Conservation (phyloP, 2,113 vertebrate species). For the Chionodraco myersi region DNA sequence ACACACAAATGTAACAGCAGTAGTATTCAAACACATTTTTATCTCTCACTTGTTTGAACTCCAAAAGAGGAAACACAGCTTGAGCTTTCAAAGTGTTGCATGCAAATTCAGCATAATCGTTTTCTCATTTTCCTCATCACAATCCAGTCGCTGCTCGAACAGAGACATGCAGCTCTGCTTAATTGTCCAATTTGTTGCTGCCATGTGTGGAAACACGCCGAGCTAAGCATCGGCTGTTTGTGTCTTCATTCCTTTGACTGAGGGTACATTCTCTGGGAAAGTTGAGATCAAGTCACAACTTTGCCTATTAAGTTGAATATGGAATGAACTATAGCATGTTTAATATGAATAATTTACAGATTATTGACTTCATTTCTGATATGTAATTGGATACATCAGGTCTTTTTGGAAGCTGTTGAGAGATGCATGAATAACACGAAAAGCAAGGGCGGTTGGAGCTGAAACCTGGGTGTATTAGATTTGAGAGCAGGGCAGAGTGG, state of each 20-base stretch:
- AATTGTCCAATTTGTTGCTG: conserved; percentile 50
- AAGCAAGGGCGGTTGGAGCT: not conserved
- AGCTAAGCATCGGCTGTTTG: conserved; percentile 23
- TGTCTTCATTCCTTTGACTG: conserved; percentile 7
- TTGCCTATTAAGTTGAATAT: not conserved
- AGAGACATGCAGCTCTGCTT: conserved; percentile 39
- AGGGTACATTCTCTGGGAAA: conserved; percentile 4
- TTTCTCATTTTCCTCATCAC: conserved; percentile 37
- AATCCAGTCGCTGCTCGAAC: conserved; percentile 37
- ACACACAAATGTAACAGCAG: conserved; percentile 35
- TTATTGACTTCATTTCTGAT: not conserved
- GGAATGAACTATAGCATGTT: not conserved
- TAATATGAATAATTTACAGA: too few species aligned
- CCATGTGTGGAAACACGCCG: conserved; percentile 33
- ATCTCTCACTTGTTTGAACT: conserved; percentile 54
- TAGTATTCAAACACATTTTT: conserved; percentile 41
- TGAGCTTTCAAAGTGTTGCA: conserved; percentile 42
- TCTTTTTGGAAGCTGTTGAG: not conserved
- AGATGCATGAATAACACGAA: not conserved
- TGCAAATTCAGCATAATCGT: conserved; percentile 41
- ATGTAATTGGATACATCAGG: not conserved
- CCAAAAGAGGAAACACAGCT: conserved; percentile 51
- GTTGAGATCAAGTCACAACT: not conserved
- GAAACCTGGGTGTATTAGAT: conserved; percentile 12
- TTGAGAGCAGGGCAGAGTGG: conserved; percentile 27